phyloP scores from a whole-genome alignment of 2,113 vertebrate species.

The Gambusia holbrooki region DNA sequence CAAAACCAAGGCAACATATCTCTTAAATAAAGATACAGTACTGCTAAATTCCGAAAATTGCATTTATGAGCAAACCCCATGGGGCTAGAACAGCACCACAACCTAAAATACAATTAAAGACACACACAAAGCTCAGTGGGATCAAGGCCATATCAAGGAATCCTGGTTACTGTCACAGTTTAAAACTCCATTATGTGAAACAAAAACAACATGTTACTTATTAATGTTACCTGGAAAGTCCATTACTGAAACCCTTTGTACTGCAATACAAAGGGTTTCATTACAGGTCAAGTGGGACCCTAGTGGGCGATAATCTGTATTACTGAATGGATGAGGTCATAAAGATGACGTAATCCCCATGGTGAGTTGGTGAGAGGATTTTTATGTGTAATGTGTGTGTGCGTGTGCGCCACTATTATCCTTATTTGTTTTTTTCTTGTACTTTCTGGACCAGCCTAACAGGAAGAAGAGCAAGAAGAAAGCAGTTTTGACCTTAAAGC shows the following conservation, averaged over 20 bases:
- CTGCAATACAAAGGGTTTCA: conserved; percentile 27
- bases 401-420: neutral
- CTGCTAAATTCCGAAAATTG: conserved; percentile 32
- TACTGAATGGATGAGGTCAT: conserved; percentile 69
- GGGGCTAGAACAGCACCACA: conserved; percentile 23
- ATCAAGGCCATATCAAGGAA: conserved; percentile 7
- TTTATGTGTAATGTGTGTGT: conserved; percentile 18
- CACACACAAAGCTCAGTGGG: conserved; percentile 15
- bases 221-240: conserved; percentile 27
- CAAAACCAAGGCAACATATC: neutral
- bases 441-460: conserved; percentile 10
- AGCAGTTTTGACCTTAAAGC: conserved; percentile 41
- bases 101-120: conserved; percentile 40
- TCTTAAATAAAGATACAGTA: neutral
- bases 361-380: conserved; percentile 22
- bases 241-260: conserved; percentile 14
- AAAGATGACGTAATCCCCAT: conserved; percentile 56
- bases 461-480: conserved; percentile 22
- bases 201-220: conserved; percentile 27
- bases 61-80: neutral
- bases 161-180: neutral
- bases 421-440: conserved; percentile 29
- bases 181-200: neutral
- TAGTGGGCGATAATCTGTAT: conserved; percentile 58
- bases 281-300: conserved; percentile 51